Percentiles rank a stretch among this genome's conserved stretches.
phyloP scores from a whole-genome alignment of 2,113 vertebrate genomes.

The Istiophorus platypterus region DNA sequence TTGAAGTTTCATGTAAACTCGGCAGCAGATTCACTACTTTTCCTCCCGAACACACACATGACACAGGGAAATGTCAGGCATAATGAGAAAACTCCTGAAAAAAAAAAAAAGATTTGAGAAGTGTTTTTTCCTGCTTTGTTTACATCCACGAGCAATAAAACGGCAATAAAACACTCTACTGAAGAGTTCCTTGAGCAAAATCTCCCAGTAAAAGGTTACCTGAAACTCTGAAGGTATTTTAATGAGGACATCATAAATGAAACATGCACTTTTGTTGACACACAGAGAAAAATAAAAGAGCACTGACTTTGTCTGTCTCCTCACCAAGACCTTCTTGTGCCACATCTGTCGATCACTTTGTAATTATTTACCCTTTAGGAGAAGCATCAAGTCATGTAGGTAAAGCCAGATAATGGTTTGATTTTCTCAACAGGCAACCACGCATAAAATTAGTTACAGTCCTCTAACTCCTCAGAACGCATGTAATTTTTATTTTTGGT shows the following conservation, averaged over 20 bases:
- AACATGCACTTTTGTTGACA: conserved; percentile 54
- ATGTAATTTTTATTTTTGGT: conserved; percentile 28
- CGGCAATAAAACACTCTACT: conserved; percentile 37
- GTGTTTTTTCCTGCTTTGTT: conserved; percentile 36
- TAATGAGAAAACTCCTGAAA: conserved; percentile 21
- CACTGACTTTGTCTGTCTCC: conserved; percentile 15
- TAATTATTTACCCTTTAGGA: conserved; percentile 63
- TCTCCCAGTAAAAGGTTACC: conserved; percentile 46
- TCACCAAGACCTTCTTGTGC: conserved; percentile 35
- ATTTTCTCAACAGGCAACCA: conserved; percentile 36
- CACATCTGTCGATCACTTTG: conserved; percentile 26
- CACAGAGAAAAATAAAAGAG: conserved; percentile 39
- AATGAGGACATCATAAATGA: conserved; percentile 60
- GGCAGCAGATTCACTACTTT: not conserved
- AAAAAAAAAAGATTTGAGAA: not conserved
- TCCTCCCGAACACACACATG: conserved; percentile 7
- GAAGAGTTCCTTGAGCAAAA: conserved; percentile 13
- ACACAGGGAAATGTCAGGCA: not conserved
- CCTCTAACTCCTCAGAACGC: not conserved
- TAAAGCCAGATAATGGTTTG: conserved; percentile 28
- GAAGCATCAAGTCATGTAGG: conserved; percentile 34
- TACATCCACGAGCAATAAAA: conserved; percentile 48
- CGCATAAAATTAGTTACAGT: conserved; percentile 28
- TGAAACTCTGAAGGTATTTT: conserved; percentile 53
- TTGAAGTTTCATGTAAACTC: conserved; percentile 1